Evolutionary conservation across 2,888 invertebrate genomes (phyloP).

Genomic region (Morpho deidamia): DNA sequence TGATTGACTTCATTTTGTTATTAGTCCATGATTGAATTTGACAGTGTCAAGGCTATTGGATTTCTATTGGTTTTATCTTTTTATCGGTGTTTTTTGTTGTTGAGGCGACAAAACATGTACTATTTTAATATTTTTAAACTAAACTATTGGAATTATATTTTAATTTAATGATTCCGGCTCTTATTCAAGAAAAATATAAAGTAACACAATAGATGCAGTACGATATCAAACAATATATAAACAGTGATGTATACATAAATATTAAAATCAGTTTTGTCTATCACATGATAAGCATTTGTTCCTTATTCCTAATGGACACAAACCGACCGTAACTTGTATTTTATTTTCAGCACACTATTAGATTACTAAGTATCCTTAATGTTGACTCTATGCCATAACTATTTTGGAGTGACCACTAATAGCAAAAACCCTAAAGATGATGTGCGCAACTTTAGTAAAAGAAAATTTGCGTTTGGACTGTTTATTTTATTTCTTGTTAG

Average conservation of each 20-base stretch:
- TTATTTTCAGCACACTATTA: conserved; percentile 12
- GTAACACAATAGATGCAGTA: too few relatives aligned
- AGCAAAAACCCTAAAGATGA: conserved; percentile 64
- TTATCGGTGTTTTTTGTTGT: not conserved
- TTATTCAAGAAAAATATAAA: too few relatives aligned
- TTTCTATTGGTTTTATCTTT: not conserved
- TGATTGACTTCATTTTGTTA: too few relatives aligned
- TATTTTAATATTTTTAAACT: not conserved
- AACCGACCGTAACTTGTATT: conserved; percentile 18
- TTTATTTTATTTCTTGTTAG: conserved; percentile 93
- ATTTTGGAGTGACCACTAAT: conserved; percentile 58
- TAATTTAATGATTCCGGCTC: too few relatives aligned
- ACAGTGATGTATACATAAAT: conserved; percentile 12
- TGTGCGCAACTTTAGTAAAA: conserved; percentile 51
- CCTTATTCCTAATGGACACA: conserved; percentile 18
- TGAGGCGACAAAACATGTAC: not conserved
- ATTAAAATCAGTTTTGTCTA: conserved; percentile 11
- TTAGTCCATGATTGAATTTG: not conserved
- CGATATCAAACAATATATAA: not conserved
- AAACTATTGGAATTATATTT: too few relatives aligned
- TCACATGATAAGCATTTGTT: conserved; percentile 11
- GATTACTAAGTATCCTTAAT: conserved; percentile 46
- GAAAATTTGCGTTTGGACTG: conserved; percentile 87
- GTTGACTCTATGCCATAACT: conserved; percentile 75
- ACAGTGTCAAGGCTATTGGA: not conserved